Evolutionary conservation across 1,140 invertebrate species (phyloP).

Genomic region (Myzus persicae): DNA sequence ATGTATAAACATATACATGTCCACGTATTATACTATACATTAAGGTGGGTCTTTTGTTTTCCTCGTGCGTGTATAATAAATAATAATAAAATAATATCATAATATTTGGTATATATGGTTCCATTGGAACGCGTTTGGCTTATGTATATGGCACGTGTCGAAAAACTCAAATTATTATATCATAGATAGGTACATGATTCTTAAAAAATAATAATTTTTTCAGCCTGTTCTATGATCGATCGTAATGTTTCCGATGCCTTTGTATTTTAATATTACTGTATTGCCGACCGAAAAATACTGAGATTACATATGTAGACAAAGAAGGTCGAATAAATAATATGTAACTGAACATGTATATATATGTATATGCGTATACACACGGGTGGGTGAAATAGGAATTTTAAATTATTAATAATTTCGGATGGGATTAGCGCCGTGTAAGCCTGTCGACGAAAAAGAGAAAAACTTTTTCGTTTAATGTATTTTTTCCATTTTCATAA

Average conservation of each 20-base stretch:
- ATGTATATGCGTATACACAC: background rate
- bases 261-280: background rate
- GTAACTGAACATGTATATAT: background rate
- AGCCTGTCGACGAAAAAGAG: background rate
- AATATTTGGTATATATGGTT: background rate
- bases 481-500: background rate
- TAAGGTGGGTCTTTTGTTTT: background rate
- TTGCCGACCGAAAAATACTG: background rate
- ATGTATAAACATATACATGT: background rate
- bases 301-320: background rate
- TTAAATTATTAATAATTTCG: conserved; percentile 5
- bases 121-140: background rate
- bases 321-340: background rate
- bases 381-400: background rate
- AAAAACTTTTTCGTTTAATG: background rate
- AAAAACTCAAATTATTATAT: background rate
- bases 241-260: background rate
- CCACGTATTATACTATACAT: background rate
- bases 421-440: background rate
- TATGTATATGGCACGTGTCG: background rate
- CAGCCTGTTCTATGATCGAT: background rate
- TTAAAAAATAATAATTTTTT: background rate
- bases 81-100: no score
- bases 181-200: background rate
- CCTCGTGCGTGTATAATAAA: background rate